A percentile compares a stretch with the other conserved stretches of the same genome.
Evolutionary conservation across 64 coral and sea anemone species (phyloP).

Genomic region (Pocillopora damicornis): DNA sequence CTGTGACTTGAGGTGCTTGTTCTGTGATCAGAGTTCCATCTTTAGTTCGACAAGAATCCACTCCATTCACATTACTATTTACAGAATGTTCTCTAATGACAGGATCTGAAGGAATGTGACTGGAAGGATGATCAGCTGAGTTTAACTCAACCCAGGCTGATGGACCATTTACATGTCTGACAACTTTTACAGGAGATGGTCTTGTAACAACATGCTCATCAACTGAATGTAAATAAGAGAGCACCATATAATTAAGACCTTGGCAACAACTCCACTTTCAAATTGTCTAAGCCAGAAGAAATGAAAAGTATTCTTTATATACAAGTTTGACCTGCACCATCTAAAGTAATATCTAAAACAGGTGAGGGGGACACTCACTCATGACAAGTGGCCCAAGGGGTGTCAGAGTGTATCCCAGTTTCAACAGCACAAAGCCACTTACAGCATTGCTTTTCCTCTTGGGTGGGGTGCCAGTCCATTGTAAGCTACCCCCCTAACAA

Average conservation of each 20-base stretch:
- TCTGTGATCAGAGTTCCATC: background rate
- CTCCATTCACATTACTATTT: background rate
- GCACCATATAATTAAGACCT: background rate
- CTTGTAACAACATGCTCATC: background rate
- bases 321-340: too few species aligned
- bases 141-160: slow-evolving; percentile 59
- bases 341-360: too few species aligned
- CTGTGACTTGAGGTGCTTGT: background rate
- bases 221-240: slow-evolving; percentile 23
- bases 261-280: too few species aligned
- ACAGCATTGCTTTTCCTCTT: too few species aligned
- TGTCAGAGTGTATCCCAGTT: too few species aligned
- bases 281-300: too few species aligned
- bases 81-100: background rate
- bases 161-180: slow-evolving; percentile 68
- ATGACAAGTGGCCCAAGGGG: too few species aligned
- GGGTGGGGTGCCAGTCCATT: too few species aligned
- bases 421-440: too few species aligned
- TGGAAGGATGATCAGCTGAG: background rate
- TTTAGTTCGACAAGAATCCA: background rate
- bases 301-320: too few species aligned
- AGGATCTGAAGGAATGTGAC: background rate
- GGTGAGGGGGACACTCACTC: too few species aligned
- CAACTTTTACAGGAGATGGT: slow-evolving; percentile 42
- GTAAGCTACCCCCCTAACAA: too few species aligned